Conservation (phyloP, 2,888 invertebrate genomes). For the Tiphia femorata region DNA sequence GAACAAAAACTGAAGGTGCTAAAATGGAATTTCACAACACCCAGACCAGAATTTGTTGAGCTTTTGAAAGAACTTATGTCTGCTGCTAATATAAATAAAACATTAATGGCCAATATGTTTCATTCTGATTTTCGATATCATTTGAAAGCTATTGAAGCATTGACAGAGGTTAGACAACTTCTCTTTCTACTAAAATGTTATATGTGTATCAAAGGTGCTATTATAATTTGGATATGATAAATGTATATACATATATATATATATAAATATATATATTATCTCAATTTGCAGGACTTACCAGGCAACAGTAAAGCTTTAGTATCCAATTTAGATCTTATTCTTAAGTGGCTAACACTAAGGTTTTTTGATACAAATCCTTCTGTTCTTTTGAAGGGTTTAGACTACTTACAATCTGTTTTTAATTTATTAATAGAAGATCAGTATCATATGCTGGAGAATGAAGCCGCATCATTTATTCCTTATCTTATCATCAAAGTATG, state of each 20-base stretch:
- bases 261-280: neutral
- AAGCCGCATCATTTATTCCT: conserved; percentile 94
- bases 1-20: conserved; percentile 93
- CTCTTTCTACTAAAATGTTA: neutral
- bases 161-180: conserved; percentile 87
- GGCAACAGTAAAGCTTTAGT: conserved; percentile 85
- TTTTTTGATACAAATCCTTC: conserved; percentile 99
- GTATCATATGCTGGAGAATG: conserved; percentile 90
- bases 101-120: conserved; percentile 91
- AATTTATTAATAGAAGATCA: conserved; percentile 82
- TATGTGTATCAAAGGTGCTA: neutral
- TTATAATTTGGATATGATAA: neutral
- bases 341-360: conserved; percentile 96
- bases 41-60: conserved; percentile 94
- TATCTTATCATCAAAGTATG: conserved; percentile 91
- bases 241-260: neutral
- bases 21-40: conserved; percentile 96
- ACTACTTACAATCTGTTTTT: conserved; percentile 89
- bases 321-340: conserved; percentile 92
- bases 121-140: conserved; percentile 94
- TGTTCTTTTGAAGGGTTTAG: conserved; percentile 94
- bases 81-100: conserved; percentile 88
- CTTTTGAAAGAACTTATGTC: conserved; percentile 92
- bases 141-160: conserved; percentile 92
- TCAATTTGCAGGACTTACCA: conserved; percentile 74